Percentiles rank a stretch among this genome's conserved stretches.
These are phyloP conservation scores for Propithecus coquereli DNA, from an alignment of 2,113 vertebrate species.

Conservation along the genomic window DNA sequence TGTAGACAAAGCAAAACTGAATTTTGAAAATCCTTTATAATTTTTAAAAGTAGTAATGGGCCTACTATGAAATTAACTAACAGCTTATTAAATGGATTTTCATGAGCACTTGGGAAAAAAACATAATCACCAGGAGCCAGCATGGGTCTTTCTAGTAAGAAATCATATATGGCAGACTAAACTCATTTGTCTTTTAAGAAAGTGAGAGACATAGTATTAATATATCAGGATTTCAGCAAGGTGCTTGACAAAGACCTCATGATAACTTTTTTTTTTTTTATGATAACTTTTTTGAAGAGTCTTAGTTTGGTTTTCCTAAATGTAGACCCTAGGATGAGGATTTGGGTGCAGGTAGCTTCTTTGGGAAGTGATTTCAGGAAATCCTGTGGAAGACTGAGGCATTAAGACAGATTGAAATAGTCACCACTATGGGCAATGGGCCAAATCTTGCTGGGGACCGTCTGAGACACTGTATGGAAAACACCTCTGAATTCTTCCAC, in stretches of 20 bases:
- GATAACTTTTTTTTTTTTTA: no score
- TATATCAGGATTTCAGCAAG: background rate
- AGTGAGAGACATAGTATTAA: background rate
- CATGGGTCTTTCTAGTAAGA: background rate
- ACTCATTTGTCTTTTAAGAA: background rate
- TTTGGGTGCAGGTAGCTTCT: background rate
- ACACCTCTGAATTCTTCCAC: background rate
- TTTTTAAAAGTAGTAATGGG: background rate
- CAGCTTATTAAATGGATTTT: background rate
- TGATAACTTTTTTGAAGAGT: background rate
- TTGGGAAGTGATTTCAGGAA: background rate
- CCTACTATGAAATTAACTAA: background rate
- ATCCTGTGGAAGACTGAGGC: background rate
- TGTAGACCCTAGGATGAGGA: no score
- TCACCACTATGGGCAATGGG: background rate
- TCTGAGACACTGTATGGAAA: background rate
- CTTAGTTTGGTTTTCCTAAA: background rate
- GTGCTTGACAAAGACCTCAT: background rate
- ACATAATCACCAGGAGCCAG: background rate
- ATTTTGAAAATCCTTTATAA: background rate
- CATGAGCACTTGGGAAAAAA: background rate
- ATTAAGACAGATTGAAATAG: background rate
- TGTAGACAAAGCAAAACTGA: background rate
- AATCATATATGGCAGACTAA: background rate
- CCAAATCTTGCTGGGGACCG: background rate